Percentiles rank a stretch among this genome's conserved stretches.
These are phyloP conservation scores for Notiomystis cincta DNA, from an alignment of 2,113 vertebrate genomes.

Conservation along the genomic window DNA sequence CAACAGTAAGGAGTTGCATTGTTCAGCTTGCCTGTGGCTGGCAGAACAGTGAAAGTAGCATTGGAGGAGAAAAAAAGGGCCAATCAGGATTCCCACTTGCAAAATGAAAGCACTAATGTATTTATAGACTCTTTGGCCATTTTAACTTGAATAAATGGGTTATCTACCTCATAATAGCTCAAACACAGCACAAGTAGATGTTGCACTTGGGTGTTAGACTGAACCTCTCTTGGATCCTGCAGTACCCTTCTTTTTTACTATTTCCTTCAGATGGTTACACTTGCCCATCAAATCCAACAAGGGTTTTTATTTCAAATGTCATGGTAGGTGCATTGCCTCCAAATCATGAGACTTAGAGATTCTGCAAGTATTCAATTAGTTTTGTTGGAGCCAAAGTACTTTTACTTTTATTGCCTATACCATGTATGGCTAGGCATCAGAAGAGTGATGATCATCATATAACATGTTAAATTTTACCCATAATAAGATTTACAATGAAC, in stretches of 20 bases:
- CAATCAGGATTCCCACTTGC: not conserved
- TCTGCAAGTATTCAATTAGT: not conserved
- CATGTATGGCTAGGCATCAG: not conserved
- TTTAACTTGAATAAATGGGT: not conserved
- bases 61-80: not conserved
- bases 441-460: not conserved
- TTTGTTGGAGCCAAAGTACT: not conserved
- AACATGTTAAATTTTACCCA: not conserved
- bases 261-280: not conserved
- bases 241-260: not conserved
- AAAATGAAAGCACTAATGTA: not conserved
- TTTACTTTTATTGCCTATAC: not conserved
- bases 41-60: not conserved
- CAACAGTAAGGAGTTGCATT: fast-evolving
- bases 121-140: not conserved
- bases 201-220: fast-evolving
- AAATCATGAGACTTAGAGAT: not conserved
- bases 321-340: not conserved
- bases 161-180: not conserved
- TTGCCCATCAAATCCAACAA: not conserved
- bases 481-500: not conserved
- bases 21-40: not conserved
- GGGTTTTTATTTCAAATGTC: not conserved
- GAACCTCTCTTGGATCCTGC: not conserved
- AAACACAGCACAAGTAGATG: not conserved